Base-by-base conservation (phyloP, 2,888 invertebrate species). In the Octodonta nipae region DNA sequence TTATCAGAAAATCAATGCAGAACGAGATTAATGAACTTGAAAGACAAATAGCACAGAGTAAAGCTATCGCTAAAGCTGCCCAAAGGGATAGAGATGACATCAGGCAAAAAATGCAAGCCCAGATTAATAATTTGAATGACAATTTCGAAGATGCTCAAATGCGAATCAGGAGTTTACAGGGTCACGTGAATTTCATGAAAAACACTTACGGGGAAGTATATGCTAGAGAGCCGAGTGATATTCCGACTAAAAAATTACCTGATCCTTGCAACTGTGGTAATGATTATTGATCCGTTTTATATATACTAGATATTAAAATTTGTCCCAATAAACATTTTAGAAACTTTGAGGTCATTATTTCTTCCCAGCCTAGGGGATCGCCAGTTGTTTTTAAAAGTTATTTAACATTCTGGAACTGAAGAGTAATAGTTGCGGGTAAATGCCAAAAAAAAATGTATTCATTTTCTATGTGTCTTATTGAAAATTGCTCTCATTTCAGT, bases 81-180 rank as follows among this genome's bases (percentile, higher is more conserved):
- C 75, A 78, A 46, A 76, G 75, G 47, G 78, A 78, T 35, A 66
- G 76, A 28, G 76, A 78, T 44, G 78, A 78, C 43, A 71, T 77
- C 25, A 66, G 78, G 31, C 75, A 76, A 51, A 71, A 74, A 39
- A 75, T 78, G 72, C 76, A 78, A 47, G 64, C 71, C 11, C 77
- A 78, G 51, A 70, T 78, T 28, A 72, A 67, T 38, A 72, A 68
- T 46, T 55, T 78, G 36, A 75, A 73, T 47, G 77, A 78, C 47
- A 75, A 73, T 42, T 76, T 78, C 42, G 73, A 76, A 34, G 65
- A 78, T 47, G 75, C 74, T 0, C 75, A 77, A 46, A 68, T 73
- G 44, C 61, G 76, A 13, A 70, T 78, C 8, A 67, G 70, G 16
- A 67, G 69, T 10, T 58, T 78, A 8, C 76, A 76, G 47, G 72